Conservation (phyloP, 2,797 vertebrate species). For the Mormyrops boulengeri region DNA sequence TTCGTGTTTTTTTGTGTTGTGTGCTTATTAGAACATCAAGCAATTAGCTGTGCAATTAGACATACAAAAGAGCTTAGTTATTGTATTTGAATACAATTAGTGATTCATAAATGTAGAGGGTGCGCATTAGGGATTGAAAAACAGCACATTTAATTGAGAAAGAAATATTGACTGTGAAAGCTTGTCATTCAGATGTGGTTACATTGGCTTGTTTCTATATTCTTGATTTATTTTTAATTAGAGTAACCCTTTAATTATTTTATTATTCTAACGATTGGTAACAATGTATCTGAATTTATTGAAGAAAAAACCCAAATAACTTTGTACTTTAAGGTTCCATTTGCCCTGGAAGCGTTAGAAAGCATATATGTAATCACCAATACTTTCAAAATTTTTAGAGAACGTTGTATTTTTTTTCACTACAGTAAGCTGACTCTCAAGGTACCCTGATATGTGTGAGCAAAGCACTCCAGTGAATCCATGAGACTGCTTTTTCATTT, state of each 20-base stretch:
- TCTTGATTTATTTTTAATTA: background rate
- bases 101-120: background rate
- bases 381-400: background rate
- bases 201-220: background rate
- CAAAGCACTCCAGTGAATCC: too few relatives aligned
- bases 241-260: background rate
- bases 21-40: background rate
- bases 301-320: background rate
- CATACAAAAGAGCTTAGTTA: background rate
- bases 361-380: background rate
- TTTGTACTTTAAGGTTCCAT: background rate
- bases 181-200: background rate
- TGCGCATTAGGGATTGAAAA: background rate
- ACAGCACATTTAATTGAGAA: background rate
- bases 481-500: too few relatives aligned
- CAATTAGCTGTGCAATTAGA: background rate
- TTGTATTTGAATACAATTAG: background rate
- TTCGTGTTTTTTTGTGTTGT: background rate
- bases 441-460: background rate
- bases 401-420: background rate
- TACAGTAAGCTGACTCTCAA: too few relatives aligned
- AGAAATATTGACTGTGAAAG: background rate
- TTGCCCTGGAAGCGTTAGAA: background rate
- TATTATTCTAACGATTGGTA: background rate
- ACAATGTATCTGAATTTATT: background rate